These are phyloP conservation scores for Lacanobia oleracea DNA, from an alignment of 2,888 invertebrate genomes.

Conservation along the genomic window DNA sequence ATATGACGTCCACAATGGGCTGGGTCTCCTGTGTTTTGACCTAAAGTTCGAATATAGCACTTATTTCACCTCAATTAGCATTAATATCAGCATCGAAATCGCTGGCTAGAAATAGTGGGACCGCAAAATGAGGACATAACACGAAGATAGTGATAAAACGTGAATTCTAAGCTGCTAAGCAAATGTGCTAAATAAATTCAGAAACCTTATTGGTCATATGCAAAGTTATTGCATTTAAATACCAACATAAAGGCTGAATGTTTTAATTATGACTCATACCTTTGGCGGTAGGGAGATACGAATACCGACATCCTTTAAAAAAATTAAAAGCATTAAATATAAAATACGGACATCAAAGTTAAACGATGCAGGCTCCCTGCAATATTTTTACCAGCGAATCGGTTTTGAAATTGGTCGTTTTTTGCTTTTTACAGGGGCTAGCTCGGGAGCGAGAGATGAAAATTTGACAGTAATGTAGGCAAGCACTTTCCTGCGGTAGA, in stretches of 20 bases:
- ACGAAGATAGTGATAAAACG: slow-evolving; percentile 39
- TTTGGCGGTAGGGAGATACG: slow-evolving; percentile 1
- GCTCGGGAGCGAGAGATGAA: slow-evolving; percentile 69
- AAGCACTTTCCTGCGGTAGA: slow-evolving; percentile 79
- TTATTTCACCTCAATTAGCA: slow-evolving; percentile 56
- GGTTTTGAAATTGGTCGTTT: slow-evolving; percentile 68
- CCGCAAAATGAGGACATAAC: slow-evolving; percentile 37
- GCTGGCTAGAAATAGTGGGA: slow-evolving; percentile 34
- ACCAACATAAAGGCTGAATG: slow-evolving; percentile 36
- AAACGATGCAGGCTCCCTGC: slow-evolving; percentile 39
- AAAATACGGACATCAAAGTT: slow-evolving; percentile 53
- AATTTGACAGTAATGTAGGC: slow-evolving; percentile 83
- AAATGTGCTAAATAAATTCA: slow-evolving; percentile 52
- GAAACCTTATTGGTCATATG: slow-evolving; percentile 42
- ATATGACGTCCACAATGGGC: slow-evolving; percentile 55
- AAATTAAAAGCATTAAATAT: slow-evolving; percentile 41
- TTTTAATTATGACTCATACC: slow-evolving; percentile 47
- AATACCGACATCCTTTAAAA: slow-evolving; percentile 9
- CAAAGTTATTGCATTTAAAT: slow-evolving; percentile 51
- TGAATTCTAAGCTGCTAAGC: slow-evolving; percentile 36
- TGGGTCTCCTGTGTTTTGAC: slow-evolving; percentile 60
- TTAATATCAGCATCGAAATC: slow-evolving; percentile 51
- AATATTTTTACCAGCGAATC: slow-evolving; percentile 62
- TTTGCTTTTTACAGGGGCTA: slow-evolving; percentile 57
- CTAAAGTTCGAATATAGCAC: slow-evolving; percentile 44